phyloP scores from a whole-genome alignment of 2,888 invertebrate genomes.

The Mythimna ferrago region DNA sequence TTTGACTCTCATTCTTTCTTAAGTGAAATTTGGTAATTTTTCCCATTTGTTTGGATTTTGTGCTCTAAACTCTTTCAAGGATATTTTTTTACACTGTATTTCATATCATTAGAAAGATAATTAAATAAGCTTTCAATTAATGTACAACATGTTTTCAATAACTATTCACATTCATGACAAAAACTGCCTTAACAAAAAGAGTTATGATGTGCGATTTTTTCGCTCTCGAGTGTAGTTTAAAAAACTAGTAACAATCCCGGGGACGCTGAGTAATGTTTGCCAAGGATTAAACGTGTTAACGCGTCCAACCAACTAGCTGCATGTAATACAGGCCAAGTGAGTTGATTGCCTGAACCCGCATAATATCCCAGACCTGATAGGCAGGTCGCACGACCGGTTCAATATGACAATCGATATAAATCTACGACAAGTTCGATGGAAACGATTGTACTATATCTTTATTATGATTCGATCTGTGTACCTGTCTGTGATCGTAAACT shows the following conservation, averaged over 20 bases:
- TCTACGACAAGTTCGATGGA: constrained; percentile 71
- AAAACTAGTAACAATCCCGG: constrained; percentile 50
- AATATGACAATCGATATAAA: constrained; percentile 84
- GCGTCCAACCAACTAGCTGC: constrained; percentile 78
- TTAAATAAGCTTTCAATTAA: too few relatives aligned
- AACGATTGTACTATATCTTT: constrained; percentile 65
- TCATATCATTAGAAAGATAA: too few relatives aligned
- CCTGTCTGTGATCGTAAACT: constrained; percentile 44
- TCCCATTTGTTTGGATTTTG: too few relatives aligned
- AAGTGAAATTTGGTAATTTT: too few relatives aligned
- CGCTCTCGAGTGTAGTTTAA: too few relatives aligned
- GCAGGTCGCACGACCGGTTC: constrained; percentile 77
- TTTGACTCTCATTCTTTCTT: too few relatives aligned
- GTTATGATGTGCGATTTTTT: too few relatives aligned
- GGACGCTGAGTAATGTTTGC: constrained; percentile 68
- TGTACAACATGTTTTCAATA: too few relatives aligned
- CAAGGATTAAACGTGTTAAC: constrained; percentile 83
- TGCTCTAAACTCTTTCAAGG: too few relatives aligned
- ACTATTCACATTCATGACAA: too few relatives aligned
- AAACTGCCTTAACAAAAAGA: too few relatives aligned
- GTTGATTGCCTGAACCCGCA: constrained; percentile 83
- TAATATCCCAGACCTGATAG: constrained; percentile 81
- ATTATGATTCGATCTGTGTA: constrained; percentile 55
- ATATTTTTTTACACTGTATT: too few relatives aligned
- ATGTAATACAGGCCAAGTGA: constrained; percentile 84